Conservation (phyloP, 2,888 invertebrate species). For the Deroplatys truncata region DNA sequence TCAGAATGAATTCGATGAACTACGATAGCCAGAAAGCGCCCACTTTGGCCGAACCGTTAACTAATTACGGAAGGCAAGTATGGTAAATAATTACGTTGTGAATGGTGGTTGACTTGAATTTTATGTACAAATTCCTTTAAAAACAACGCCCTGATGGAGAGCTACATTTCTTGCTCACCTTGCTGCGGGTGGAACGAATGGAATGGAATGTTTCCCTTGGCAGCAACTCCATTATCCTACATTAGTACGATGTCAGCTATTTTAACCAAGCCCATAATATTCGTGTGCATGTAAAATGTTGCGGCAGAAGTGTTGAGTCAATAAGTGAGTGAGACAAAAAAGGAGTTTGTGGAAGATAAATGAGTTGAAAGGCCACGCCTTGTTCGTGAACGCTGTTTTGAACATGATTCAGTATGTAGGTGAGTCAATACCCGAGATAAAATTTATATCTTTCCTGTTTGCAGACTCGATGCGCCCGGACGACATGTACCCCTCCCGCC, state of each 20-base stretch:
- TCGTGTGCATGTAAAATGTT: not conserved
- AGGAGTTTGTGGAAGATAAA: not conserved
- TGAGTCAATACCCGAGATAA: not conserved
- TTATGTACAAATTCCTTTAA: not conserved
- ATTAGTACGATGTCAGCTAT: not conserved
- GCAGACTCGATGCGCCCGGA: conserved; percentile 22
- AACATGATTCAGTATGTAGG: not conserved
- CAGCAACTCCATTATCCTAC: not conserved
- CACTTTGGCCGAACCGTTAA: no score
- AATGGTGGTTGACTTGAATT: not conserved
- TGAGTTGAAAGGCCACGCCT: not conserved
- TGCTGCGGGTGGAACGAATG: not conserved
- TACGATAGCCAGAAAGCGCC: no score
- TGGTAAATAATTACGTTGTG: not conserved
- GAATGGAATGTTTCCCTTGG: not conserved
- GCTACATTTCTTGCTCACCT: not conserved
- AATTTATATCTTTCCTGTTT: not conserved
- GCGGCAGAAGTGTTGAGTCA: not conserved
- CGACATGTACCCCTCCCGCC: conserved; percentile 36
- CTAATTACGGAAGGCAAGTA: no score
- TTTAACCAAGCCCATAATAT: not conserved
- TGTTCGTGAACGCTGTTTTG: not conserved
- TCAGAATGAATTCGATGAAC: no score
- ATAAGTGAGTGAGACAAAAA: not conserved
- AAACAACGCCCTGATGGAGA: no score